Base-by-base conservation (phyloP, 2,113 vertebrate species). In the Regulus satrapa region DNA sequence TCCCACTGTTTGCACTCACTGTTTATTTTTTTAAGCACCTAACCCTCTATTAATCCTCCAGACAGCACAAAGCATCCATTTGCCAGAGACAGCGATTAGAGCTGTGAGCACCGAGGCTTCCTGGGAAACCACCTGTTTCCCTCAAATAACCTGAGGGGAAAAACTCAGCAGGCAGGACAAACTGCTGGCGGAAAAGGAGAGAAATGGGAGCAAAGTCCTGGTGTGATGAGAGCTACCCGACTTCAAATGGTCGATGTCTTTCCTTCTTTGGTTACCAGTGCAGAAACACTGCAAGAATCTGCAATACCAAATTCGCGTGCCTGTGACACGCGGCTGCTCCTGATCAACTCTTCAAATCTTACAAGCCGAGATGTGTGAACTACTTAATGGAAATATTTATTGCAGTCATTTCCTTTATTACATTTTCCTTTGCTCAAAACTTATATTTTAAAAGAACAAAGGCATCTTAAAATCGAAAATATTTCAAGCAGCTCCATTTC, bases 51-150 rank as follows among this genome's bases (percentile, higher is more conserved):
- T 91, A 97, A 92, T 92, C 56, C 89, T 92, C 66, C 67, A 74
- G 89, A 91, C 51, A 93, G 76, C 59, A 98, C 96, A 98, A 97
- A 97, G 94, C 96, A 85, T 56, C 87, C 94, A 68, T 96, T 98
- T 97, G 96, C 97, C 80, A 97, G 96, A 96, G 92, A 88, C 67
- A 85, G 88, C 43, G 38, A 97, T 97, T 90, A 97, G 95, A 90
- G 86, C 79, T 82, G 64, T 77, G 80, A 94, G 96, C 89, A 92
- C 67, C 67, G 40, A 77, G 85, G 71, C 76, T 95, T 88, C 59
- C 96, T 80, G 74, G 81, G 89, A 94, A 97, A 97, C 97, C 97
- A 97, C 97, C 94, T 97, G 96, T 69, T 95, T 92, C 67, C 73
- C 95, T 97, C 92, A 93, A 94, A 95, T 43, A 88, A 89, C 77